These are phyloP conservation scores for Pectinophora gossypiella DNA, from an alignment of 1,140 invertebrate genomes.

Conservation along the genomic window DNA sequence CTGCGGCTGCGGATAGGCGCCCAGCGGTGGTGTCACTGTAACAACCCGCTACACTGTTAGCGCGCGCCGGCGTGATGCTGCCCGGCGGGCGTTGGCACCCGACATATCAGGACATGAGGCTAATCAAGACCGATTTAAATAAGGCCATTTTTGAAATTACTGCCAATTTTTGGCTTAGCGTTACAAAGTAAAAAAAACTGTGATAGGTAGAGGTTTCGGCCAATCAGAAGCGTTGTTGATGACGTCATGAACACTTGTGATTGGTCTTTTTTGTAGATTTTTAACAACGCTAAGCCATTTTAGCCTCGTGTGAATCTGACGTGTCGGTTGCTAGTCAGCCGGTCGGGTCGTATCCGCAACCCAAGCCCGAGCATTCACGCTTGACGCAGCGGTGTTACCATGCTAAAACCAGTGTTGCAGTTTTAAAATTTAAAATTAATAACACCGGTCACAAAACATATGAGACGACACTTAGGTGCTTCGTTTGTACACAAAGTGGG, in stretches of 20 bases:
- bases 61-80: neutral
- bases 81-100: neutral
- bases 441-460: too few relatives aligned
- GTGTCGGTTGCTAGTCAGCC: neutral
- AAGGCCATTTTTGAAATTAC: too few relatives aligned
- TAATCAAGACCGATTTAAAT: too few relatives aligned
- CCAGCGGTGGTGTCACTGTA: slow-evolving; percentile 71
- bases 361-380: slow-evolving; percentile 73
- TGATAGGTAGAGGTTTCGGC: neutral
- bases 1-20: slow-evolving; percentile 71
- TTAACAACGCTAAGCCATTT: too few relatives aligned
- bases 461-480: too few relatives aligned
- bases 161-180: neutral
- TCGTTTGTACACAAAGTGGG: too few relatives aligned
- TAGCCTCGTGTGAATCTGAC: neutral
- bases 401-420: slow-evolving; percentile 18
- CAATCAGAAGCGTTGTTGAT: neutral
- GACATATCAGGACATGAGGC: neutral
- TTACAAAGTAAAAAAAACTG: neutral
- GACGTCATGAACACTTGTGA: neutral
- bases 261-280: neutral
- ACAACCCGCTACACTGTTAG: slow-evolving; percentile 38
- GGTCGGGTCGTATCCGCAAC: slow-evolving; percentile 40
- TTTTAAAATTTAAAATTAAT: too few relatives aligned
- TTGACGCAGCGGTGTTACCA: slow-evolving; percentile 50